A percentile compares a stretch with the other conserved stretches of the same genome.
Evolutionary conservation across 2,888 invertebrate species (phyloP).

Genomic region (Campoplex nolae): DNA sequence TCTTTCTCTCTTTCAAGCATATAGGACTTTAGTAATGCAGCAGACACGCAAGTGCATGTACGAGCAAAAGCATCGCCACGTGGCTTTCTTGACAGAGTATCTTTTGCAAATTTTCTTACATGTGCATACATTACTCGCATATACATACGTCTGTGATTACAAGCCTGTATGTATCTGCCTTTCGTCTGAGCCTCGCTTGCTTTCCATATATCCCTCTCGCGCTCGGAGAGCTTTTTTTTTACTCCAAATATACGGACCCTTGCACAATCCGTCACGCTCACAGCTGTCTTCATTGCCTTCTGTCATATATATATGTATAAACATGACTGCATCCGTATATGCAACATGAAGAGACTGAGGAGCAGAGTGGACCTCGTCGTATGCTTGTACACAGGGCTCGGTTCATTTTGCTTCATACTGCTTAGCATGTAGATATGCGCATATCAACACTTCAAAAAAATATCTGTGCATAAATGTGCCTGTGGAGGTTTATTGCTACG

Average conservation of each 20-base stretch:
- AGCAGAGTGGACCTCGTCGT: background rate
- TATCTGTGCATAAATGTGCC: conserved; percentile 68
- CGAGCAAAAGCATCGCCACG: conserved; percentile 51
- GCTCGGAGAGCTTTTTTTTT: conserved; percentile 71
- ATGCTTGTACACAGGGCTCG: background rate
- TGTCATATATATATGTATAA: conserved; percentile 31
- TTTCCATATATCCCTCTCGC: conserved; percentile 42
- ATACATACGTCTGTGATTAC: background rate
- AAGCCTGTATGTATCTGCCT: conserved; percentile 25
- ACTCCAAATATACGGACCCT: conserved; percentile 77
- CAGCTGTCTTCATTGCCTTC: conserved; percentile 58
- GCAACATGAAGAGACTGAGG: background rate
- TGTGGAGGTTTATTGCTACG: conserved; percentile 63
- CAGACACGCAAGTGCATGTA: conserved; percentile 55
- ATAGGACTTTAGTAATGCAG: conserved; percentile 37
- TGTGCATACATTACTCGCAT: background rate
- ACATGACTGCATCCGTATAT: conserved; percentile 61
- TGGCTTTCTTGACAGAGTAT: conserved; percentile 48
- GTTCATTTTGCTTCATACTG: background rate
- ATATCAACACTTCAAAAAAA: conserved; percentile 65
- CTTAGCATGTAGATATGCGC: conserved; percentile 29
- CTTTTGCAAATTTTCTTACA: conserved; percentile 37
- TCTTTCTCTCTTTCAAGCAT: conserved; percentile 31
- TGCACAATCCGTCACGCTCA: conserved; percentile 77
- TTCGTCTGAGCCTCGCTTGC: conserved; percentile 29